These are phyloP conservation scores for Strigamia maritima DNA, from an alignment of 2,888 invertebrate genomes.

Conservation along the genomic window DNA sequence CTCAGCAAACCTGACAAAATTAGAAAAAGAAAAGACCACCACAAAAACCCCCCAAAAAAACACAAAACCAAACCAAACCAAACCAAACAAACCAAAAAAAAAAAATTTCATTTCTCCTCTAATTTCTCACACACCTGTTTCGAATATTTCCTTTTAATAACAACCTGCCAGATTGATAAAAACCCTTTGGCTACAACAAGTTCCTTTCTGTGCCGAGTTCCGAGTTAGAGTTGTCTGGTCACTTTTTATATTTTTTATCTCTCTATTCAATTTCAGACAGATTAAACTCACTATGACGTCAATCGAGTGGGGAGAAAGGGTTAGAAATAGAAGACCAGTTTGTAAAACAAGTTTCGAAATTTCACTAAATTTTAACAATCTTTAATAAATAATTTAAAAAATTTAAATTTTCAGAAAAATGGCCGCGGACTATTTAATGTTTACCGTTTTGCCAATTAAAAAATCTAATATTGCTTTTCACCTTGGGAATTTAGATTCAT, in stretches of 20 bases:
- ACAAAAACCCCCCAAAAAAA: neutral
- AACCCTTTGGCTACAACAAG: constrained; percentile 13
- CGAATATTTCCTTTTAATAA: constrained; percentile 6
- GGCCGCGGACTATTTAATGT: neutral
- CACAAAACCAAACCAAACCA: neutral
- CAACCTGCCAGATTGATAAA: neutral
- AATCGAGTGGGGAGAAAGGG: neutral
- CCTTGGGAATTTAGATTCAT: neutral
- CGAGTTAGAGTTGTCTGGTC: neutral
- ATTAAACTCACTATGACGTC: neutral
- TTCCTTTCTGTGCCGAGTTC: constrained; percentile 6
- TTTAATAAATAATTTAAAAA: neutral
- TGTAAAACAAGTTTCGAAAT: neutral
- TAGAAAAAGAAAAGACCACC: neutral
- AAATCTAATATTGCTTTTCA: neutral
- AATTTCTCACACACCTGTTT: constrained; percentile 7
- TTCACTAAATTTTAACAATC: neutral
- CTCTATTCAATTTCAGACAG: neutral
- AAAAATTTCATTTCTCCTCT: neutral
- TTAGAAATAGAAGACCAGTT: neutral
- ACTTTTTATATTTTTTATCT: neutral
- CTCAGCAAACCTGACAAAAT: neutral
- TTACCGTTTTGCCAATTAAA: neutral
- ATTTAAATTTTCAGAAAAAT: too few species aligned
- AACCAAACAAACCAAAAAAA: too few species aligned